Percentiles rank a stretch among this genome's conserved stretches.
These are phyloP conservation scores for Ellobius talpinus DNA, from an alignment of 2,113 vertebrate species.

Conservation along the genomic window DNA sequence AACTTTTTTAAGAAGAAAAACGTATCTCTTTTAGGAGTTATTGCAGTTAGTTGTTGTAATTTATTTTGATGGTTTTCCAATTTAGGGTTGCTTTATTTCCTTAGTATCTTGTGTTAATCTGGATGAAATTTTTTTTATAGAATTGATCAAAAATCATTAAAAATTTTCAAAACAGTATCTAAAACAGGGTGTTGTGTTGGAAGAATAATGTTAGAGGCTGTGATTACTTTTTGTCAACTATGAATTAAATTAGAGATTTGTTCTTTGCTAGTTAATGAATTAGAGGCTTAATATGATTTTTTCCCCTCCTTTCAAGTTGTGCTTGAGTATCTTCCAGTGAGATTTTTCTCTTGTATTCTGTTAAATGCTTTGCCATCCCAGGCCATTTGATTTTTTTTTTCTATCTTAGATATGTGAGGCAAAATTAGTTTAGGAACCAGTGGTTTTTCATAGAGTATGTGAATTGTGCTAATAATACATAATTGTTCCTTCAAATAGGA, in stretches of 20 bases:
- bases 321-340: slow-evolving; percentile 30
- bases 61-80: slow-evolving; percentile 80
- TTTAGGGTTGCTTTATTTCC: slow-evolving; percentile 78
- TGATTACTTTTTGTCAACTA: slow-evolving; percentile 66
- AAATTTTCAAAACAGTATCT: slow-evolving; percentile 65
- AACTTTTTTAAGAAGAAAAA: slow-evolving; percentile 85
- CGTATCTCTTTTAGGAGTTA: slow-evolving; percentile 83
- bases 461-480: slow-evolving; percentile 26
- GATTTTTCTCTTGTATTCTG: slow-evolving; percentile 33
- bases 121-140: slow-evolving; percentile 65
- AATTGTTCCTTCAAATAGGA: background rate
- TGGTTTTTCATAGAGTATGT: background rate
- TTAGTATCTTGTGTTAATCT: slow-evolving; percentile 78
- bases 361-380: background rate
- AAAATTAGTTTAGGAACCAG: slow-evolving; percentile 43
- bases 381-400: background rate
- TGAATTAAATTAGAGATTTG: slow-evolving; percentile 73
- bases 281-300: slow-evolving; percentile 63
- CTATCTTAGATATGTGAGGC: slow-evolving; percentile 2
- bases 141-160: slow-evolving; percentile 63
- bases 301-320: background rate
- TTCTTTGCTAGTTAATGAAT: slow-evolving; percentile 61
- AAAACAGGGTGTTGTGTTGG: slow-evolving; percentile 53
- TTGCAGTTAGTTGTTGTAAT: slow-evolving; percentile 81
- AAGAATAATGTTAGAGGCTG: slow-evolving; percentile 73